These are phyloP conservation scores for Fissipunctia ypsillon DNA, from an alignment of 2,888 invertebrate genomes.

Conservation along the genomic window DNA sequence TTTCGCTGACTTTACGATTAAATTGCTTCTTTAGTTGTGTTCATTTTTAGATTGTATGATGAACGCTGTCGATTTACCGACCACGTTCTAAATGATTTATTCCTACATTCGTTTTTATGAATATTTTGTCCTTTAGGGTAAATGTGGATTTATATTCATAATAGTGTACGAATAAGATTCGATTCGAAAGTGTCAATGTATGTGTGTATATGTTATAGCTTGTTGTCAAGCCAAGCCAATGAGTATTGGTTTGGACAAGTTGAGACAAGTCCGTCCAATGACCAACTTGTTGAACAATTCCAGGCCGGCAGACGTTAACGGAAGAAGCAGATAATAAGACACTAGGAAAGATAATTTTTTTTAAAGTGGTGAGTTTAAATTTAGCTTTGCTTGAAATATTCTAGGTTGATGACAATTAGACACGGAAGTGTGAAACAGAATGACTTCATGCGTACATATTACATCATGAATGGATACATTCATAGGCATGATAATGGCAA, in stretches of 20 bases:
- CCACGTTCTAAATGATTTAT: constrained; percentile 18
- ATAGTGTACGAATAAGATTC: neutral
- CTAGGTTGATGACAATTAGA: constrained; percentile 37
- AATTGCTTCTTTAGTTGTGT: constrained; percentile 46
- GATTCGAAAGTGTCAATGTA: neutral
- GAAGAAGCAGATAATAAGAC: constrained; percentile 33
- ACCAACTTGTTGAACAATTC: constrained; percentile 37
- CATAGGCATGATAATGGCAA: constrained; percentile 57
- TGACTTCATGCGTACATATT: constrained; percentile 62
- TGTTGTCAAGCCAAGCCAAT: constrained; percentile 11
- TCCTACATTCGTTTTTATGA: neutral
- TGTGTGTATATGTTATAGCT: neutral
- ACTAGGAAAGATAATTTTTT: constrained; percentile 1
- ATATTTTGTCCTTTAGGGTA: constrained; percentile 5
- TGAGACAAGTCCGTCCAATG: constrained; percentile 50
- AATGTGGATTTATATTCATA: constrained; percentile 12
- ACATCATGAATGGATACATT: constrained; percentile 65
- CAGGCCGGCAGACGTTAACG: constrained; percentile 14
- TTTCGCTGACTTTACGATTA: constrained; percentile 70
- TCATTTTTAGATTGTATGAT: constrained; percentile 32
- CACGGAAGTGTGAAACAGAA: constrained; percentile 55
- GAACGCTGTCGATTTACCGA: constrained; percentile 27
- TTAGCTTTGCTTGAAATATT: constrained; percentile 18
- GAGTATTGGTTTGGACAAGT: constrained; percentile 44
- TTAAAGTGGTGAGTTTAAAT: neutral